Evolutionary conservation across 30 jellyfish, hydroid and myxozoan genomes (phyloP).

Genomic region (Mastigias papua): DNA sequence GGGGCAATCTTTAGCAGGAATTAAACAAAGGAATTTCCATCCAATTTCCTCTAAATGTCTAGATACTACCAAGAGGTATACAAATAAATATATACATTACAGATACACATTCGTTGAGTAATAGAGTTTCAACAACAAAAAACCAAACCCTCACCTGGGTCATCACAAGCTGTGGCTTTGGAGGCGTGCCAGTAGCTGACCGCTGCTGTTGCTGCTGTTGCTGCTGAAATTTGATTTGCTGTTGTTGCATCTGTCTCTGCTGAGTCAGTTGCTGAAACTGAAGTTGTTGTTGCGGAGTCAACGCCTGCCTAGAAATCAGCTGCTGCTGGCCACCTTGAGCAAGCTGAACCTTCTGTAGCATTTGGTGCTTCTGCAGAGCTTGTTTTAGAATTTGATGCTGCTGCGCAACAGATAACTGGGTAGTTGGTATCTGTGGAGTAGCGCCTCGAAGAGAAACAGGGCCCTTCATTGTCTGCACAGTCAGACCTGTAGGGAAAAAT

Average conservation of each 20-base stretch:
- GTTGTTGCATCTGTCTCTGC: slow-evolving; percentile 90
- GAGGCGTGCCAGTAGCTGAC: slow-evolving; percentile 79
- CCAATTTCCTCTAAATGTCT: too few relatives aligned
- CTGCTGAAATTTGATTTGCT: slow-evolving; percentile 88
- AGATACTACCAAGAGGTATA: too few relatives aligned
- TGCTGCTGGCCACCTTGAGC: slow-evolving; percentile 87
- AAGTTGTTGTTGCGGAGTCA: slow-evolving; percentile 86
- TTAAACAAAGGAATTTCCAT: too few relatives aligned
- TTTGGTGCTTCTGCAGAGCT: slow-evolving; percentile 86
- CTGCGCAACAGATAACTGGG: slow-evolving; percentile 88
- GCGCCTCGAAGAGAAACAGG: slow-evolving; percentile 89
- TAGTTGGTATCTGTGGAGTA: slow-evolving; percentile 84
- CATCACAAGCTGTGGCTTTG: slow-evolving; percentile 94
- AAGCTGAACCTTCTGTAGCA: slow-evolving; percentile 80
- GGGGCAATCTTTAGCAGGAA: too few relatives aligned
- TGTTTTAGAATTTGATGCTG: slow-evolving; percentile 92
- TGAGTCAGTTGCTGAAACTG: slow-evolving; percentile 89
- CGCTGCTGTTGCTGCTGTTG: slow-evolving; percentile 95
- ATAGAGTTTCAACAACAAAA: background rate
- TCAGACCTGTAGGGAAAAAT: slow-evolving; percentile 49
- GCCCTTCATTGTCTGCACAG: slow-evolving; percentile 93
- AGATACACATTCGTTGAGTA: too few relatives aligned
- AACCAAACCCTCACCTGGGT: slow-evolving; percentile 69
- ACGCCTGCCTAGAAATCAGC: slow-evolving; percentile 88
- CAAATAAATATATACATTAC: too few relatives aligned